These are phyloP conservation scores for Tenebrio molitor DNA, from an alignment of 1,140 invertebrate genomes.

Conservation along the genomic window DNA sequence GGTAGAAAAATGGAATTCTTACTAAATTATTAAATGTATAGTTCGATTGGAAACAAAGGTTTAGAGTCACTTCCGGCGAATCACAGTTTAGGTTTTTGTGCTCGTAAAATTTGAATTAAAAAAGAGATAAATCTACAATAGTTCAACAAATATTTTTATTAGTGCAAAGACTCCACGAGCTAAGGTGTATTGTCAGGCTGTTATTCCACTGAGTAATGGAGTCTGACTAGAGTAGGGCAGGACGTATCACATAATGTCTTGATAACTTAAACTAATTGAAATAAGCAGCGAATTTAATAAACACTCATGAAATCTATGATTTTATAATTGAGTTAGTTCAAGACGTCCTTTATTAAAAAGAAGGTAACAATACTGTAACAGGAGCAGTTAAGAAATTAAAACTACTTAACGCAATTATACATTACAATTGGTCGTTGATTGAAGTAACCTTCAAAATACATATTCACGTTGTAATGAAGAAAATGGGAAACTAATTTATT, in stretches of 20 bases:
- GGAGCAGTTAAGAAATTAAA: constrained; percentile 17
- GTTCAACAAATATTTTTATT: too few species aligned
- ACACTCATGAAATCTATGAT: not conserved
- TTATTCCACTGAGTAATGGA: too few species aligned
- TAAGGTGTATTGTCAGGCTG: too few species aligned
- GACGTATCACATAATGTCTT: not conserved
- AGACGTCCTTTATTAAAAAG: not conserved
- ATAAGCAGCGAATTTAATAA: not conserved
- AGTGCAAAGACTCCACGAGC: too few species aligned
- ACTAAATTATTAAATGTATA: too few species aligned
- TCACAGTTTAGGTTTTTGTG: too few species aligned
- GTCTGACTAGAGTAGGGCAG: too few species aligned
- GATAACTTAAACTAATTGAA: not conserved
- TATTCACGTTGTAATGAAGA: not conserved
- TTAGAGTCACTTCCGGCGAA: too few species aligned
- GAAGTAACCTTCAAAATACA: not conserved
- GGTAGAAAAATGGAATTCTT: too few species aligned
- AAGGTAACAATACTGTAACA: constrained; percentile 19
- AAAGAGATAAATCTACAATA: too few species aligned
- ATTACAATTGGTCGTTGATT: not conserved
- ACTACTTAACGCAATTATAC: constrained; percentile 12
- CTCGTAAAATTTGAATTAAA: too few species aligned
- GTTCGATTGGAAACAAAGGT: too few species aligned
- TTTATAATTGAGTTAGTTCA: constrained; percentile 3
- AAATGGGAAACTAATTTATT: constrained; percentile 15